Conservation (phyloP, 2,888 invertebrate species). For the Heteromurus nitidus region DNA sequence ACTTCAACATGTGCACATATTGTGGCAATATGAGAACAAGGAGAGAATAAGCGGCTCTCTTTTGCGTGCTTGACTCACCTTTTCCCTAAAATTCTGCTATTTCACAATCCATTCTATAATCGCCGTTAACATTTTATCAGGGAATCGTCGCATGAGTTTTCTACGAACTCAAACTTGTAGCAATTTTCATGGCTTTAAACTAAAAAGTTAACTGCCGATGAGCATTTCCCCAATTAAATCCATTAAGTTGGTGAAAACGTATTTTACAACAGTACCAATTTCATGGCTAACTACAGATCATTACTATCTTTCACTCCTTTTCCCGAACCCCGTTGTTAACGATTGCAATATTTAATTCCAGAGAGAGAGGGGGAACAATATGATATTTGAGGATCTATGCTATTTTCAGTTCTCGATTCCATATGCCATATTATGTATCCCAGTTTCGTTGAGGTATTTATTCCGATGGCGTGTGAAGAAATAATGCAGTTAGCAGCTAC, state of each 20-base stretch:
- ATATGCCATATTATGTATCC: no score
- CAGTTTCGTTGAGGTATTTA: neutral
- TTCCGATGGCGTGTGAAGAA: constrained; percentile 1
- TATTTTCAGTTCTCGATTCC: no score
- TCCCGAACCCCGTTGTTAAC: neutral
- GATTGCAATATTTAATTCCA: neutral
- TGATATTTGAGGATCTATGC: no score
- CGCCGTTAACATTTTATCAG: neutral
- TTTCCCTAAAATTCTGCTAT: no score
- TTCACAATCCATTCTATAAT: neutral
- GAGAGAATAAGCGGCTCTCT: no score
- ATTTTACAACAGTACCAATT: neutral
- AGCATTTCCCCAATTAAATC: neutral
- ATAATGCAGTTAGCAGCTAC: constrained; percentile 24
- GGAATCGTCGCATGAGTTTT: neutral
- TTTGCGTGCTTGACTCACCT: no score
- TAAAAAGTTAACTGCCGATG: neutral
- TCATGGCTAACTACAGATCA: neutral
- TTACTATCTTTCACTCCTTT: neutral
- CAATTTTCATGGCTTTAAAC: no score
- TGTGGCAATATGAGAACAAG: no score
- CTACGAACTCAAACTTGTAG: no score
- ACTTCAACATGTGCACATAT: neutral
- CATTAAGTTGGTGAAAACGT: neutral
- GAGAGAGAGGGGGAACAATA: no score